A percentile compares a stretch with the other conserved stretches of the same genome.
Evolutionary conservation across 1,140 invertebrate genomes (phyloP).

Genomic region (Nixonia krombeini): DNA sequence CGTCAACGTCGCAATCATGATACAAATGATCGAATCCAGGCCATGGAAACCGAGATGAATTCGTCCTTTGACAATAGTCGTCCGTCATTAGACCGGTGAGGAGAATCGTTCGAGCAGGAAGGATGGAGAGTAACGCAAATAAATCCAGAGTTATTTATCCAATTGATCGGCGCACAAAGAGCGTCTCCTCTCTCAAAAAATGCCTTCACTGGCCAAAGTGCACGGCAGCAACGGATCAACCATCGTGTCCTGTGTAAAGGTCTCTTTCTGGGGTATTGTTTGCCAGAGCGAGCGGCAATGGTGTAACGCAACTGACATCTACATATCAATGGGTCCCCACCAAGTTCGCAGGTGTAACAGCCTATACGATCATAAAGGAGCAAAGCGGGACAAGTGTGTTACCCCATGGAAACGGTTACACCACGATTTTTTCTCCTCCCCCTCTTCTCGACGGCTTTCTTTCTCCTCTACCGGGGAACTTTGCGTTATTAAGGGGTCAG

Average conservation of each 20-base stretch:
- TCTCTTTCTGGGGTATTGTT: conserved; percentile 52
- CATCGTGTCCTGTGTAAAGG: conserved; percentile 17
- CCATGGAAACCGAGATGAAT: too few relatives aligned
- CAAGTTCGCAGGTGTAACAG: conserved; percentile 67
- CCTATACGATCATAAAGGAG: conserved; percentile 58
- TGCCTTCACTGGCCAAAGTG: conserved; percentile 17
- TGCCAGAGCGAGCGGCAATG: conserved; percentile 52
- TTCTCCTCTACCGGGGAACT: conserved; percentile 27
- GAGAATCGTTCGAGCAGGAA: too few relatives aligned
- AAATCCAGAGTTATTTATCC: too few relatives aligned
- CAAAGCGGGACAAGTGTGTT: conserved; percentile 65
- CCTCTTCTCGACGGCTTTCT: conserved; percentile 31
- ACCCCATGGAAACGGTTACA: conserved; percentile 67
- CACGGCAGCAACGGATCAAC: conserved; percentile 21
- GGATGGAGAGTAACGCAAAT: too few relatives aligned
- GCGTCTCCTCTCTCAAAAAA: neutral
- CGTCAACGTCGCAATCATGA: too few relatives aligned
- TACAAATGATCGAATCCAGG: too few relatives aligned
- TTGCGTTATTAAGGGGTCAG: conserved; percentile 56
- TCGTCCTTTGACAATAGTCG: too few relatives aligned
- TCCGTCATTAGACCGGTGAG: too few relatives aligned
- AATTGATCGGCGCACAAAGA: neutral
- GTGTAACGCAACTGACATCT: conserved; percentile 67
- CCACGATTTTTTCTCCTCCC: conserved; percentile 58
- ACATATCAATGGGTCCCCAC: conserved; percentile 66